Conservation (phyloP, 2,888 invertebrate species). For the Alcis repandata region DNA sequence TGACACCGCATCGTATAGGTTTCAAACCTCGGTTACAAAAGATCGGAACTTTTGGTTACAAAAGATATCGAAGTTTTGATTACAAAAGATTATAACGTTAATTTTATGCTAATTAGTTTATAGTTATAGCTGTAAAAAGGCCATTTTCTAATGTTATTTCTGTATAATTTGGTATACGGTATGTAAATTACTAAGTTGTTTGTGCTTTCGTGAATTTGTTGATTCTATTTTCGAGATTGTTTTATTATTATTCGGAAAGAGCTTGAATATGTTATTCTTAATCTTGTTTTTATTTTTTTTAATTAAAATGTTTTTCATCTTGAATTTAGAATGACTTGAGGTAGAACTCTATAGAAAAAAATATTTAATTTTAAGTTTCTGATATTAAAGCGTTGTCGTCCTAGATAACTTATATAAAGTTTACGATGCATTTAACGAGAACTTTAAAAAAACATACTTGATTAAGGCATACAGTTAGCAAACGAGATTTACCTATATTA, state of each 20-base stretch:
- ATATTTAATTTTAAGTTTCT: too few species aligned
- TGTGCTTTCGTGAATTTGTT: neutral
- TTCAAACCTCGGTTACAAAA: neutral
- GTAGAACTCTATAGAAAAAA: too few species aligned
- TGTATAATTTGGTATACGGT: slow-evolving; percentile 7
- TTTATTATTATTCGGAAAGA: neutral
- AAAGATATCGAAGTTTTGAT: slow-evolving; percentile 2
- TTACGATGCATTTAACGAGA: too few species aligned
- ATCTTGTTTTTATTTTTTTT: too few species aligned
- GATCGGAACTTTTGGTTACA: neutral
- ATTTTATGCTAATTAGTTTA: slow-evolving; percentile 11
- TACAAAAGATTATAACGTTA: slow-evolving; percentile 14
- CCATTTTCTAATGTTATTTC: slow-evolving; percentile 5
- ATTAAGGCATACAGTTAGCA: too few species aligned
- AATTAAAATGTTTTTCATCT: neutral
- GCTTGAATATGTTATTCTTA: too few species aligned
- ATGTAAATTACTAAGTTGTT: slow-evolving; percentile 5
- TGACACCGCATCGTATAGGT: neutral
- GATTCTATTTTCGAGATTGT: neutral
- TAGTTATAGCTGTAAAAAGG: slow-evolving; percentile 4
- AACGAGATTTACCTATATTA: too few species aligned
- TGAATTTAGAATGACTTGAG: too few species aligned
- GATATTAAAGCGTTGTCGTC: too few species aligned
- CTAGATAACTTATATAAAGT: too few species aligned
- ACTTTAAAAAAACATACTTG: too few species aligned